Percentiles rank a stretch among this genome's conserved stretches.
These are phyloP conservation scores for Chymomyza amoena DNA, from an alignment of 2,888 invertebrate genomes.

Conservation along the genomic window DNA sequence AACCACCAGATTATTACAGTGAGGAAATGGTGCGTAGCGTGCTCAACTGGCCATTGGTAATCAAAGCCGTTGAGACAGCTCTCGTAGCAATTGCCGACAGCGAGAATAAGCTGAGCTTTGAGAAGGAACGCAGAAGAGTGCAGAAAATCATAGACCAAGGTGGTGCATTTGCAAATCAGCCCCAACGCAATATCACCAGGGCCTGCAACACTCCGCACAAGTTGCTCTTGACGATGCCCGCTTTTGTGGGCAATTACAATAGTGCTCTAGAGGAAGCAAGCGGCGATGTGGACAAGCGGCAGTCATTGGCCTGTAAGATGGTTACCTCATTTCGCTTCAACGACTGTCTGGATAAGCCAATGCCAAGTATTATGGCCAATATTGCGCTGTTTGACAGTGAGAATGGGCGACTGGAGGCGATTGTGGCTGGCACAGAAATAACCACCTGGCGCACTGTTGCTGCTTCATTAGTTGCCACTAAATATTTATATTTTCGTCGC, in stretches of 20 bases:
- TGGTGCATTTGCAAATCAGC: slow-evolving; percentile 66
- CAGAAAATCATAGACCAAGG: neutral
- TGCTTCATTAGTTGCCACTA: slow-evolving; percentile 81
- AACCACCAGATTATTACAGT: slow-evolving; percentile 63
- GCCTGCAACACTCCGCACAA: slow-evolving; percentile 53
- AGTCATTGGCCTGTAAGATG: slow-evolving; percentile 80
- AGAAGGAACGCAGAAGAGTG: neutral
- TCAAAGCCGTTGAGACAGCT: slow-evolving; percentile 77
- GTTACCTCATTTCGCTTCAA: slow-evolving; percentile 79
- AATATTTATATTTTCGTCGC: slow-evolving; percentile 78
- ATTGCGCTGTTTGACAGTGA: slow-evolving; percentile 78
- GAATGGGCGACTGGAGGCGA: slow-evolving; percentile 79
- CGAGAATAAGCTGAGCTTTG: neutral
- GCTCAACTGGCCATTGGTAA: slow-evolving; percentile 77
- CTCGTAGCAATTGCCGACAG: slow-evolving; percentile 66
- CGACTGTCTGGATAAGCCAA: slow-evolving; percentile 59
- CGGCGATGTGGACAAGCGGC: slow-evolving; percentile 55
- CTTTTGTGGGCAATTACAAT: slow-evolving; percentile 77
- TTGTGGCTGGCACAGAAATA: slow-evolving; percentile 80
- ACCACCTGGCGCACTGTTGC: slow-evolving; percentile 82
- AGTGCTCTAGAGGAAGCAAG: slow-evolving; percentile 22
- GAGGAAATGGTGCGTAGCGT: slow-evolving; percentile 75
- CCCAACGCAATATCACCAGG: slow-evolving; percentile 70
- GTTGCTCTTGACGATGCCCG: slow-evolving; percentile 79
- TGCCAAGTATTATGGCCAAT: slow-evolving; percentile 79